A percentile compares a stretch with the other conserved stretches of the same genome.
Conservation (phyloP, 2,113 vertebrate species). For the Girardinichthys multiradiatus region DNA sequence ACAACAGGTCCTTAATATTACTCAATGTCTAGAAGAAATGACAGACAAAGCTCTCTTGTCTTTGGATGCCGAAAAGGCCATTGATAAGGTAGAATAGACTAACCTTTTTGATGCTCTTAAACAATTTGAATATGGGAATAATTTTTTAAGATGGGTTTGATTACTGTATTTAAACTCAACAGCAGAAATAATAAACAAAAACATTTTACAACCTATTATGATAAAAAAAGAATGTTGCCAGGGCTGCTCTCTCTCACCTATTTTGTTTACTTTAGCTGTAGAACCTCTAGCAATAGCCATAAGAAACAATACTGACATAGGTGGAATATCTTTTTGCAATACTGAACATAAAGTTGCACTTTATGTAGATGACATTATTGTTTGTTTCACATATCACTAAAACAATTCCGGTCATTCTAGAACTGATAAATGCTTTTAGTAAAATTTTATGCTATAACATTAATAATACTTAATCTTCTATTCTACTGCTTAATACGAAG, state of each 20-base stretch:
- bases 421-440: not conserved
- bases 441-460: constrained; percentile 10
- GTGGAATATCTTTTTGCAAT: not conserved
- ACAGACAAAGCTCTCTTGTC: no score
- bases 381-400: not conserved
- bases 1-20: no score
- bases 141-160: no score
- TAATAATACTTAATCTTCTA: constrained; percentile 6
- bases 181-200: constrained; percentile 8
- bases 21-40: no score
- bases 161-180: no score
- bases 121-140: not conserved
- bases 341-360: not conserved
- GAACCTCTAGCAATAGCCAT: no score
- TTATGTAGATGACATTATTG: not conserved
- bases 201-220: not conserved
- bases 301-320: not conserved
- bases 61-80: no score
- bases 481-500: not conserved
- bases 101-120: not conserved
- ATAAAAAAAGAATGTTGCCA: constrained; percentile 1
- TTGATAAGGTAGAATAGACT: not conserved
- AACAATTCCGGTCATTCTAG: not conserved
- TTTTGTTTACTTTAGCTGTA: not conserved
- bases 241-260: not conserved